phyloP scores from a whole-genome alignment of 2,797 vertebrate genomes.

The Liasis olivaceus region DNA sequence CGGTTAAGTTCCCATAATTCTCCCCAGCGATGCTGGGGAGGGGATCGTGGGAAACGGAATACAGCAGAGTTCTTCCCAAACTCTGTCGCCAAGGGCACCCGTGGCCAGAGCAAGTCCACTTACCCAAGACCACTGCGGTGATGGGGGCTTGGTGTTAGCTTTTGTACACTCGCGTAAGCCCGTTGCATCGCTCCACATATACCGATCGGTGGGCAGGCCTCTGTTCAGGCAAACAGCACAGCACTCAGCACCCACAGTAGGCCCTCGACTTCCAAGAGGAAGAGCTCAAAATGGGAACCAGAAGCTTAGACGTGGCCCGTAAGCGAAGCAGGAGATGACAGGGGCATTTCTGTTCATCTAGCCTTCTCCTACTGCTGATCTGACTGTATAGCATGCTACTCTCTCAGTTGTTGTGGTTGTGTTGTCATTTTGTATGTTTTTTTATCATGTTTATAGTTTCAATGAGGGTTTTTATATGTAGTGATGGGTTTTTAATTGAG shows the following conservation, averaged over 20 bases:
- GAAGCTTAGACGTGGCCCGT: too few relatives aligned
- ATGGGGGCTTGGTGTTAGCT: constrained; percentile 86
- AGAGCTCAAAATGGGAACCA: too few relatives aligned
- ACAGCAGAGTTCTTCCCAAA: neutral
- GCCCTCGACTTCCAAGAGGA: neutral
- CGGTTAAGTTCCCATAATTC: neutral
- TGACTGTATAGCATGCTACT: too few relatives aligned
- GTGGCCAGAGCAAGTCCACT: constrained; percentile 24
- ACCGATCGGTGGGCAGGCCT: constrained; percentile 93
- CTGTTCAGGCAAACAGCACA: constrained; percentile 67
- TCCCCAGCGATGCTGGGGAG: neutral
- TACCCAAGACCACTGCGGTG: constrained; percentile 96
- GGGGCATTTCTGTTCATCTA: too few relatives aligned
- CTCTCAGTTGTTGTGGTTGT: too few relatives aligned
- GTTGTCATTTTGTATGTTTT: too few relatives aligned
- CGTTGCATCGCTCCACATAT: constrained; percentile 96
- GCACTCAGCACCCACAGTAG: neutral
- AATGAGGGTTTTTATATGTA: too few relatives aligned
- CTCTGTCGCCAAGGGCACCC: neutral
- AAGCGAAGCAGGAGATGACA: neutral
- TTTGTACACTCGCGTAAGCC: constrained; percentile 95
- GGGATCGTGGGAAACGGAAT: neutral
- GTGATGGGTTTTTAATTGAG: too few relatives aligned
- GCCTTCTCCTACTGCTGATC: too few relatives aligned
- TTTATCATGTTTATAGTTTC: too few relatives aligned